Evolutionary conservation across 2,113 vertebrate species (phyloP).

Genomic region (Tyrannus savana): DNA sequence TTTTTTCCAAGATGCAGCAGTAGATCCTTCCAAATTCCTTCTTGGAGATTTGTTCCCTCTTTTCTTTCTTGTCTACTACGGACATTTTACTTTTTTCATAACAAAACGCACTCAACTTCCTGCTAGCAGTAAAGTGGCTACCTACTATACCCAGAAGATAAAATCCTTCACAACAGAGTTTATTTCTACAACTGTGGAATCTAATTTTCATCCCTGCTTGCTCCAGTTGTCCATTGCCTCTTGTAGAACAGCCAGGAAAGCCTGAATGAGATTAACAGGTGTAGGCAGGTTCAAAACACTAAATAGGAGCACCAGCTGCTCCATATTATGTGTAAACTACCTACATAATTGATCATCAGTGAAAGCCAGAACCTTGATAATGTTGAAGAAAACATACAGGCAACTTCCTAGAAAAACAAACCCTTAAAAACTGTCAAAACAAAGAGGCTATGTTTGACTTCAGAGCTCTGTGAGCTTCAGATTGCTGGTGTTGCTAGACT

Average conservation of each 20-base stretch:
- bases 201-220: background rate
- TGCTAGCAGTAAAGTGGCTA: background rate
- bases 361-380: background rate
- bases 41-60: background rate
- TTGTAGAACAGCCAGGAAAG: background rate
- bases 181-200: background rate
- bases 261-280: background rate
- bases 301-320: background rate
- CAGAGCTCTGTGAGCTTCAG: background rate
- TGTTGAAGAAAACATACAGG: background rate
- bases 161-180: background rate
- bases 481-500: background rate
- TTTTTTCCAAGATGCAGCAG: background rate
- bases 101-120: background rate
- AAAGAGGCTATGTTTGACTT: background rate
- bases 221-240: background rate
- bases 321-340: background rate
- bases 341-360: background rate
- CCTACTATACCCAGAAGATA: background rate
- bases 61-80: background rate
- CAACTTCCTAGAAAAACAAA: background rate
- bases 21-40: background rate
- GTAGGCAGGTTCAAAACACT: background rate
- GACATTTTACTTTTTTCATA: background rate
- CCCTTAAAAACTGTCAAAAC: background rate